Evolutionary conservation across 2,113 vertebrate species (phyloP).

Genomic region (Copsychus sechellarum): DNA sequence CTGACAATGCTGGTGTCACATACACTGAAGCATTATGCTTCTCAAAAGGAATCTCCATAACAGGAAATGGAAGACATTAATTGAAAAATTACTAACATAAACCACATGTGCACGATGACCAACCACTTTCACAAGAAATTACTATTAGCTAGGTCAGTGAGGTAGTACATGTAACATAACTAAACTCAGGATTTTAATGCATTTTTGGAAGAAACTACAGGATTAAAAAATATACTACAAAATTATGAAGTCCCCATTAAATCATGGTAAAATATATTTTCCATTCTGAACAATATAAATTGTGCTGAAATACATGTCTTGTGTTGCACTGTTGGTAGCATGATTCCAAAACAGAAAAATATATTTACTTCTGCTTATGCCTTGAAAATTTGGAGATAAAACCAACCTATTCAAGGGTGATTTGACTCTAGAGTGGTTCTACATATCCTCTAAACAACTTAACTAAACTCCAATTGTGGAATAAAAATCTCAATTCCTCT

Average conservation of each 20-base stretch:
- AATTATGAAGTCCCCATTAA: neutral
- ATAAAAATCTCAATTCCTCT: slow-evolving; percentile 39
- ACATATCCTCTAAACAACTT: slow-evolving; percentile 39
- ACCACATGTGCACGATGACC: neutral
- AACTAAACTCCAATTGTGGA: slow-evolving; percentile 17
- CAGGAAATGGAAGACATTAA: slow-evolving; percentile 10
- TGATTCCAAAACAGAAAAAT: neutral
- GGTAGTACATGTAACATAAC: neutral
- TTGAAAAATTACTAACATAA: neutral
- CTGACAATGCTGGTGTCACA: neutral
- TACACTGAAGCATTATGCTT: neutral
- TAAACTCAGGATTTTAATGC: neutral
- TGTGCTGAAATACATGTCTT: neutral
- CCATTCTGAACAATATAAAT: neutral
- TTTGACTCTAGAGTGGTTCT: slow-evolving; percentile 33
- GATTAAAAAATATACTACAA: neutral
- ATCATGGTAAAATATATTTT: neutral
- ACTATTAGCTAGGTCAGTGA: neutral
- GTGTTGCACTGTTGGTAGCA: neutral
- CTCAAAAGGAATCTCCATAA: neutral
- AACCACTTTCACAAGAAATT: neutral
- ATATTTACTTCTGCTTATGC: neutral
- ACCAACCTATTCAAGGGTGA: neutral
- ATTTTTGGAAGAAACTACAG: neutral
- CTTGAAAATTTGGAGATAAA: slow-evolving; percentile 17